Base-by-base conservation (phyloP, 2,797 vertebrate genomes). In the Setipinna tenuifilis region DNA sequence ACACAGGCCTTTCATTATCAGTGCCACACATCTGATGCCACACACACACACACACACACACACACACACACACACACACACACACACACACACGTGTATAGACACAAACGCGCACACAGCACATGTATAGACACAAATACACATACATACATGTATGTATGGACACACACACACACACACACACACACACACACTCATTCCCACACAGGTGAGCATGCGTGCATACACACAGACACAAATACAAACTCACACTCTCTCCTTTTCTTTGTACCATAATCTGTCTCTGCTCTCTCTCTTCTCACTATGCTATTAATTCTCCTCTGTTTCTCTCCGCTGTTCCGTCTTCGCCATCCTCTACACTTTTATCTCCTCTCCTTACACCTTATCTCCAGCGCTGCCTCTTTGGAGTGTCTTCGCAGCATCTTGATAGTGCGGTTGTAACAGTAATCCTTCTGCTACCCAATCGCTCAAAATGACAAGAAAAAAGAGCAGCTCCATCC, bases 401-500 rank as follows among this genome's bases (percentile, higher is more conserved):
- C n/a, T 65, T 21, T 5, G 14, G 31, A n/a, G 19, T 54, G 10
- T 50, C 41, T n/a, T 14, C 10, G 12, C 21, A 6, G 19, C 19
- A 35, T 17, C 58, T 31, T n/a, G 41, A 83, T 28, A 1, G 35
- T 35, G 84, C 3, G 71, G 3, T 6, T 25, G 25, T 41, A 6
- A 44, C 86, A 86, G 87, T 90, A 75, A 80, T 81, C 25, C 58
- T 85, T 71, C 81, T 84, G 82, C 85, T 81, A 16, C 21, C 41
- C 41, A 31, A 58, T 81, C 71, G 54, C 23, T 50, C 9, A 86
- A 85, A 87, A 86, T 61, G 61, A 65, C 61, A 65, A 10, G n/a
- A n/a, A n/a, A n/a, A n/a, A n/a, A n/a, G 6, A 65, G n/a, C n/a
- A 65, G 61, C 61, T 25, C 14, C 6, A 9, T 14, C 14, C 50